Percentiles rank a stretch among this genome's conserved stretches.
Conservation (phyloP, 2,888 invertebrate species). For the Acrobasis suavella region DNA sequence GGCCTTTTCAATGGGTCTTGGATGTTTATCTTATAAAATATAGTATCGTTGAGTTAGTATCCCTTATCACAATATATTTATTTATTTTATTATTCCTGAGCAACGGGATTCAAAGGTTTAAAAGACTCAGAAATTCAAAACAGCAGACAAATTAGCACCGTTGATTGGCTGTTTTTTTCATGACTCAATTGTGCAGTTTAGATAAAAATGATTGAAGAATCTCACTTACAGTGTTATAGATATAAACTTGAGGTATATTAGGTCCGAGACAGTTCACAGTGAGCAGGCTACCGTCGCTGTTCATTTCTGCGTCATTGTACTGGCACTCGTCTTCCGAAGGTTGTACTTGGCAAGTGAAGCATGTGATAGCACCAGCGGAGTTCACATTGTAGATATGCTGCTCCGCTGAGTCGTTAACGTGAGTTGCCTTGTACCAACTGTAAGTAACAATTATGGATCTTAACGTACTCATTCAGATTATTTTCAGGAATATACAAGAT, state of each 20-base stretch:
- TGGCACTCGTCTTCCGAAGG: conserved; percentile 82
- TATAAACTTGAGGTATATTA: conserved; percentile 87
- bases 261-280: conserved; percentile 93
- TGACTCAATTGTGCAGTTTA: too few relatives aligned
- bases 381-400: conserved; percentile 91
- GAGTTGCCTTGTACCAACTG: conserved; percentile 94
- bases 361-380: conserved; percentile 78
- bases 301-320: conserved; percentile 87
- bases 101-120: too few relatives aligned
- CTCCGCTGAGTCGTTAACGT: conserved; percentile 87
- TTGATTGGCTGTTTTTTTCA: too few relatives aligned
- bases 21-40: too few relatives aligned
- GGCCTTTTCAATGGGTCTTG: too few relatives aligned
- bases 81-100: too few relatives aligned
- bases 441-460: conserved; percentile 26
- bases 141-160: too few relatives aligned
- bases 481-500: too few relatives aligned
- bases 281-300: conserved; percentile 85
- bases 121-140: too few relatives aligned
- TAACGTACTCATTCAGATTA: too few relatives aligned
- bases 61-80: too few relatives aligned
- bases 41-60: too few relatives aligned
- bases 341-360: conserved; percentile 88
- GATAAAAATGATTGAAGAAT: not conserved
- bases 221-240: conserved; percentile 82